These are phyloP conservation scores for Styela plicata DNA, from an alignment of 23 tunicate genomes.

Conservation along the genomic window DNA sequence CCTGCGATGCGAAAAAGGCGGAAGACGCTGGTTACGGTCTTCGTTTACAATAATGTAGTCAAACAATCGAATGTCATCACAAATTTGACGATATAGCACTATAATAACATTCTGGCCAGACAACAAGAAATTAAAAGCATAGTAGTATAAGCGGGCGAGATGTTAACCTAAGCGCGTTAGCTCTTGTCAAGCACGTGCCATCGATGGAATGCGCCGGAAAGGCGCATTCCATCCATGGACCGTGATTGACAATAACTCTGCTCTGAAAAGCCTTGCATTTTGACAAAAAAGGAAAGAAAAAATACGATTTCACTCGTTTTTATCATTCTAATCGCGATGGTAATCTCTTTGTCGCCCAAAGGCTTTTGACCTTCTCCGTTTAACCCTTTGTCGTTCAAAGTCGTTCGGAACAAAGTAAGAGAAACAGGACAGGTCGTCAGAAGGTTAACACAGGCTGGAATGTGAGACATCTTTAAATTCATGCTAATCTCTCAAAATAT, in stretches of 20 bases:
- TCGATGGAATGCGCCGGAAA: too few relatives aligned
- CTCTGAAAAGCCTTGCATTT: neutral
- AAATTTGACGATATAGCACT: too few relatives aligned
- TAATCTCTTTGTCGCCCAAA: neutral
- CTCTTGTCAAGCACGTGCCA: too few relatives aligned
- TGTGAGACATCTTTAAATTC: neutral
- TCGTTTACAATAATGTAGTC: neutral
- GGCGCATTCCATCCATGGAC: too few relatives aligned
- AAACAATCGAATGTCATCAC: too few relatives aligned
- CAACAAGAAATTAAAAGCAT: too few relatives aligned
- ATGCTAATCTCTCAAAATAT: neutral
- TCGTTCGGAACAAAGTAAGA: neutral
- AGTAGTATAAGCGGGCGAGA: too few relatives aligned
- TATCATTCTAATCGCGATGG: neutral
- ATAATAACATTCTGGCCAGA: too few relatives aligned
- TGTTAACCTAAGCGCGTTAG: too few relatives aligned
- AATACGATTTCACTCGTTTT: neutral
- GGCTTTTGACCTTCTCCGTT: neutral
- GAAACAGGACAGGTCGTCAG: neutral
- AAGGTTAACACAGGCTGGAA: neutral
- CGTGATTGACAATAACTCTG: too few relatives aligned
- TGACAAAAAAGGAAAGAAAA: neutral
- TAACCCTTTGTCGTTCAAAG: neutral
- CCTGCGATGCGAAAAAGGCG: neutral
- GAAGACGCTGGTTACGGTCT: neutral